Percentiles rank a stretch among this genome's conserved stretches.
phyloP scores from a whole-genome alignment of 2,797 vertebrate species.

The Spinus olivaceus region DNA sequence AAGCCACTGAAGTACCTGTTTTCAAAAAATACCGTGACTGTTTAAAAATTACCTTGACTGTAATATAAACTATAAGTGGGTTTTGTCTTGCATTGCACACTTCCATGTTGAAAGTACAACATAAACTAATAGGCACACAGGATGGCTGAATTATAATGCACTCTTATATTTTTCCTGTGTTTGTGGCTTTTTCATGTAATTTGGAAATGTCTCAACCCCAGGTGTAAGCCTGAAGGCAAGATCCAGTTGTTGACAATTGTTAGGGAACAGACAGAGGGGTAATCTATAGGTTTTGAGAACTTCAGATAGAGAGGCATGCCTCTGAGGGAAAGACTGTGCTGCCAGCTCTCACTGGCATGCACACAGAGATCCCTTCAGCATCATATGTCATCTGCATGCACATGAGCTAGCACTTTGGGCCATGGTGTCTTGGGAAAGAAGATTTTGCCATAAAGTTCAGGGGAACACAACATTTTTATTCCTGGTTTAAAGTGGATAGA shows the following conservation, averaged over 20 bases:
- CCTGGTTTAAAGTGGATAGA: neutral
- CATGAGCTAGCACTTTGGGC: neutral
- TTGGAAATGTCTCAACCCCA: neutral
- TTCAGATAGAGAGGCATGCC: neutral
- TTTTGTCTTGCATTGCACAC: neutral
- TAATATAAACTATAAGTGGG: neutral
- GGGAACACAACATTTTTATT: neutral
- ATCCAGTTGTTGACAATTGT: neutral
- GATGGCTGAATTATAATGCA: neutral
- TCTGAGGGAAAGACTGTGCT: neutral
- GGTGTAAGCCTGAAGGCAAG: neutral
- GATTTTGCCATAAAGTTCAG: neutral
- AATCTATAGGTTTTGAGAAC: neutral
- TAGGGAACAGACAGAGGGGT: neutral
- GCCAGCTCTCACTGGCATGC: neutral
- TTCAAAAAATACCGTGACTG: neutral
- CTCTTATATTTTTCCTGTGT: neutral
- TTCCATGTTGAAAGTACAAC: neutral
- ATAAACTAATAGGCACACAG: fast-evolving
- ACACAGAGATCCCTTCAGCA: neutral
- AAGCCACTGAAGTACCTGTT: neutral
- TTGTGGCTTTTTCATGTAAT: neutral
- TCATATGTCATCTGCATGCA: neutral
- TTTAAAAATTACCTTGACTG: neutral
- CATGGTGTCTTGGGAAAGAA: neutral